phyloP scores from a whole-genome alignment of 2,797 vertebrate species.

The Brachyrhaphis roseni region DNA sequence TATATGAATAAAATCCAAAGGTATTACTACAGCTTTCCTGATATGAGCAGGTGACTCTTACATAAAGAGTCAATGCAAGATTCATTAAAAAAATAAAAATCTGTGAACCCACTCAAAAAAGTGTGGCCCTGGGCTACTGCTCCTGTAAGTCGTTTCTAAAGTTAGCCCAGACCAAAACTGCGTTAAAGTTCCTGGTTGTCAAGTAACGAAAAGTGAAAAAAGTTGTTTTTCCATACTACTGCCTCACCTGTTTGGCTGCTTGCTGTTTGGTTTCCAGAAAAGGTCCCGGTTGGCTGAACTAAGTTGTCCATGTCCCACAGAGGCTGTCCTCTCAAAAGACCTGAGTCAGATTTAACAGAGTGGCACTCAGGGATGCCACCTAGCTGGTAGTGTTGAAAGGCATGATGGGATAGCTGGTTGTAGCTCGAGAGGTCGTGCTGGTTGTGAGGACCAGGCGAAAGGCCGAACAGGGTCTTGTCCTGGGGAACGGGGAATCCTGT shows the following conservation, averaged over 20 bases:
- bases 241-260: slow-evolving; percentile 82
- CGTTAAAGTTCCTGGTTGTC: too few species aligned
- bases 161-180: background rate
- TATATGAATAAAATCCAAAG: too few species aligned
- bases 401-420: slow-evolving; percentile 72
- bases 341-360: slow-evolving; percentile 62
- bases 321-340: slow-evolving; percentile 56
- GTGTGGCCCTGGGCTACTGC: too few species aligned
- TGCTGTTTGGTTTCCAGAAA: slow-evolving; percentile 71
- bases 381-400: slow-evolving; percentile 74
- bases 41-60: too few species aligned
- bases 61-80: too few species aligned
- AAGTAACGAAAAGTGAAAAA: background rate
- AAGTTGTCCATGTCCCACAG: slow-evolving; percentile 77
- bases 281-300: slow-evolving; percentile 67
- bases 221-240: background rate
- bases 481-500: slow-evolving; percentile 70
- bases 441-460: slow-evolving; percentile 55
- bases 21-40: too few species aligned
- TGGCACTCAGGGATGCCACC: slow-evolving; percentile 63
- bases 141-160: too few species aligned
- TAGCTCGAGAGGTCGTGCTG: slow-evolving; percentile 70
- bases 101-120: too few species aligned
- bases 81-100: too few species aligned
- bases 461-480: slow-evolving; percentile 67